Conservation (phyloP, 2,888 invertebrate species). For the Cephus nigrinus region DNA sequence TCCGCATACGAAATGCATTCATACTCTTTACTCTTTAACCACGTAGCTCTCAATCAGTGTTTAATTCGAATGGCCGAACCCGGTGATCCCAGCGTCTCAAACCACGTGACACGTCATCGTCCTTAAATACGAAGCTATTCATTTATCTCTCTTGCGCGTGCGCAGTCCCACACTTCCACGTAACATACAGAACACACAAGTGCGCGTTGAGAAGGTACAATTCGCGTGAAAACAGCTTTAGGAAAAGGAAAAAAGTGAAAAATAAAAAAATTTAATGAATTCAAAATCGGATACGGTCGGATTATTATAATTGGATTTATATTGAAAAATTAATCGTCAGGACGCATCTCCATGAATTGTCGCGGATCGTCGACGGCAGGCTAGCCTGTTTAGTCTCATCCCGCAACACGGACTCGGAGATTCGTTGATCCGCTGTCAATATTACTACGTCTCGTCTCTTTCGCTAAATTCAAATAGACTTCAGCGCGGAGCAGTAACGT, state of each 20-base stretch:
- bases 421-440: not conserved
- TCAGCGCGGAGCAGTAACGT: not conserved
- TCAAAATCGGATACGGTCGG: not conserved
- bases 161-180: not conserved
- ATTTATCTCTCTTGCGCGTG: not conserved
- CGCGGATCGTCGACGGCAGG: conserved; percentile 39
- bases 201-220: not conserved
- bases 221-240: not conserved
- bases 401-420: not conserved
- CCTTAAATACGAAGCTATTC: not conserved
- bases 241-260: no score
- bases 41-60: not conserved
- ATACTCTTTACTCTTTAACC: not conserved
- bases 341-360: not conserved
- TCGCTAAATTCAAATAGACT: not conserved
- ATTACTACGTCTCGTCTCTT: not conserved
- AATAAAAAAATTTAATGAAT: not conserved
- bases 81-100: not conserved
- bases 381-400: conserved; percentile 27
- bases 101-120: not conserved
- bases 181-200: not conserved
- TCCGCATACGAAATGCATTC: not conserved
- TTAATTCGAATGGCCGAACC: not conserved
- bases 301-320: not conserved
- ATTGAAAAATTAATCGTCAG: not conserved